Evolutionary conservation across 2,113 vertebrate genomes (phyloP), one percentile per base, ranked within the genome.

Genomic region (Gnathonemus longibarbis): DNA sequence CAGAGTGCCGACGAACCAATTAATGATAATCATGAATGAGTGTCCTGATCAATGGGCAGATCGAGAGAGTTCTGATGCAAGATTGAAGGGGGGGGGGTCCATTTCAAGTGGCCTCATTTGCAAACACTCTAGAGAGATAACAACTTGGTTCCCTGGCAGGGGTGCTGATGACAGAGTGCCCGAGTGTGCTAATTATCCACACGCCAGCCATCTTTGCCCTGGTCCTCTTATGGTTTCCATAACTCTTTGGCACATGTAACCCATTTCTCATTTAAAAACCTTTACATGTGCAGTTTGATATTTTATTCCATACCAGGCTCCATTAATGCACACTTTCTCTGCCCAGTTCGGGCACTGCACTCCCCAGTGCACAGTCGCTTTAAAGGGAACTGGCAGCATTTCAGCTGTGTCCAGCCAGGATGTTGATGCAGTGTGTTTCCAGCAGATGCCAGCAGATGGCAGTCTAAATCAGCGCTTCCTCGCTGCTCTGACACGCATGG

Each of bases 361-460:
- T 27, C 58, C 13, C 35, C 35, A 19, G 13, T 80, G 39, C 58
- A 88, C 45, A 89, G 31, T 35, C 3, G 17, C 48, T 42, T 89
- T 21, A 50, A 87, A 56, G 85, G 27, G 27, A 35, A 39, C 27
- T 31, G 50, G 17, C 50, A 87, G 11, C 11, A 15, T 13, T 31
- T 21, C 10, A 24, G 88, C 19, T 10, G 45, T 5, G 48, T 39
- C 42, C 39, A 27, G 70, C 13, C 5, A 10, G 9, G 48, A 70
- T 35, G 24, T 50, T 2, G 88, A 27, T n/a, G 66, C 66, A 77
- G 24, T 8, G 35, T 53, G 27, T 42, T 62, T 45, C 56, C 48
- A 62, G 39, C 48, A 87, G 19, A 17, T 7, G 27, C 90, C 90
- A 88, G 90, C 31, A 90, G 90, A 88, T 88, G 90, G 90, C 66